Evolutionary conservation across 1,140 invertebrate species (phyloP).

Genomic region (Drosophila serrata): DNA sequence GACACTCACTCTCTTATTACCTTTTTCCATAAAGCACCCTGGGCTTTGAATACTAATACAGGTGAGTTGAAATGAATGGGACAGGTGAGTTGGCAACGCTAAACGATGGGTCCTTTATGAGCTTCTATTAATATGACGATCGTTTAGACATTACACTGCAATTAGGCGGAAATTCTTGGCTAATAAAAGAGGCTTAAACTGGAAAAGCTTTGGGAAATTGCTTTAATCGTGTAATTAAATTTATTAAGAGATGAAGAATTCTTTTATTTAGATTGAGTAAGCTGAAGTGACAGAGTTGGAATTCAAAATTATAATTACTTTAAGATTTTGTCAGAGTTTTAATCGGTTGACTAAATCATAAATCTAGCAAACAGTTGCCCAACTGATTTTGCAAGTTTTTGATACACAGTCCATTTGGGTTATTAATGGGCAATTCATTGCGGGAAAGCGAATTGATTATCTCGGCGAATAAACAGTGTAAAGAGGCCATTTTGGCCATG

Average conservation of each 20-base stretch:
- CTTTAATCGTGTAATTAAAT: not conserved
- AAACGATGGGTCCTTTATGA: not conserved
- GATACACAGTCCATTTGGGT: constrained; percentile 6
- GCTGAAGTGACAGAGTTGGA: not conserved
- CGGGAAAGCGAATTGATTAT: constrained; percentile 53
- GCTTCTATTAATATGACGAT: not conserved
- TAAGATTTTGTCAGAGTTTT: not conserved
- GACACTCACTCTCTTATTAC: constrained; percentile 22
- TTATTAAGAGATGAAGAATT: not conserved
- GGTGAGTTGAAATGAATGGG: not conserved
- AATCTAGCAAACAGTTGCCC: not conserved
- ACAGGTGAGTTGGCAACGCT: not conserved
- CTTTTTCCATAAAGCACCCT: not conserved
- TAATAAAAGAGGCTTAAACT: not conserved
- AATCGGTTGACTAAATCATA: not conserved
- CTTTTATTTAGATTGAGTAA: not conserved
- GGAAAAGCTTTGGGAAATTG: not conserved
- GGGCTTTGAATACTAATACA: constrained; percentile 13
- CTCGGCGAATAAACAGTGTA: constrained; percentile 17
- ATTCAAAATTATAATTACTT: not conserved
- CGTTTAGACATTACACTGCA: not conserved
- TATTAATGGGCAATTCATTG: constrained; percentile 54
- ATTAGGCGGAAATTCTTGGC: constrained; percentile 3
- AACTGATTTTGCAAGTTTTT: constrained; percentile 3
- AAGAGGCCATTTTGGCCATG: constrained; percentile 41